Percentiles rank a stretch among this genome's conserved stretches.
phyloP scores from a whole-genome alignment of 2,113 vertebrate genomes.

The Leucosticte australis region DNA sequence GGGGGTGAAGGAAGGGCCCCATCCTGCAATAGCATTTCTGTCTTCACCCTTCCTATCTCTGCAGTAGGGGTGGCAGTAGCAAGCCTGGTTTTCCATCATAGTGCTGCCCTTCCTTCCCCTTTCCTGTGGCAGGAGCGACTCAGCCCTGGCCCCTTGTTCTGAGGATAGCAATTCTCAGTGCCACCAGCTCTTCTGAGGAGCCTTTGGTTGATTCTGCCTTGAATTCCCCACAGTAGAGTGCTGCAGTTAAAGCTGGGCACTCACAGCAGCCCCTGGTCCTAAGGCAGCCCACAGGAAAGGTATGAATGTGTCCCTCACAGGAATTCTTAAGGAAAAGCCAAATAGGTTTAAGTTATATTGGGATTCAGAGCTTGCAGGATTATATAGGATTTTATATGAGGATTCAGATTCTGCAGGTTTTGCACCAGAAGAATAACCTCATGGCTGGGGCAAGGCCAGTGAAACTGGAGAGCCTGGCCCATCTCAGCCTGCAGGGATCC shows the following conservation, averaged over 20 bases:
- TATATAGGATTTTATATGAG: neutral
- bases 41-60: conserved; percentile 28
- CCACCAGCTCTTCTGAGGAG: neutral
- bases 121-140: conserved; percentile 6
- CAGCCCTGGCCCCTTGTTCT: neutral
- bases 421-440: neutral
- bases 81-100: conserved; percentile 3
- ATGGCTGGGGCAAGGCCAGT: neutral
- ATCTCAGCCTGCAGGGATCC: neutral
- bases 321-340: neutral
- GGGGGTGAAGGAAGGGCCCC: neutral
- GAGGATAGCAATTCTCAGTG: neutral
- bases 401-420: neutral
- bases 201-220: neutral
- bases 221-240: neutral
- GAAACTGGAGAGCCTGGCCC: accelerated
- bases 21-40: conserved; percentile 9
- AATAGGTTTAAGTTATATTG: neutral
- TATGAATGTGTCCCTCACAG: neutral
- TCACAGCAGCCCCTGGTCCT: neutral
- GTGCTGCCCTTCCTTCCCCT: conserved; percentile 57
- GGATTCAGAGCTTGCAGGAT: neutral
- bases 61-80: neutral
- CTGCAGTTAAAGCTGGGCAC: neutral
- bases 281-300: neutral